Conservation (phyloP, 2,888 invertebrate genomes). For the Dastarcus helophoroides region DNA sequence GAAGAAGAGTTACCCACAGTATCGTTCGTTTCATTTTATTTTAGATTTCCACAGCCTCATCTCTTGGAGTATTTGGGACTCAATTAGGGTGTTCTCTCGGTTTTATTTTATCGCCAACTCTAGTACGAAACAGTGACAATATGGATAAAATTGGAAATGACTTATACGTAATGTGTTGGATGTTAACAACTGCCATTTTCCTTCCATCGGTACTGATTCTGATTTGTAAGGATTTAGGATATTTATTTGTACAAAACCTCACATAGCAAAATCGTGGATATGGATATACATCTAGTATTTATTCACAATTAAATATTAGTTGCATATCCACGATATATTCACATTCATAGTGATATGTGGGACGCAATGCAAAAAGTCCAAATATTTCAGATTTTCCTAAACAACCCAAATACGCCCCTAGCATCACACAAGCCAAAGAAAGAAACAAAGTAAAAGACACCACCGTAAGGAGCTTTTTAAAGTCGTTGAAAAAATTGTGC, state of each 20-base stretch:
- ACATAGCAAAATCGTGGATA: too few species aligned
- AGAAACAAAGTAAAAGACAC: conserved; percentile 40
- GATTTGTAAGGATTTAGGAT: conserved; percentile 25
- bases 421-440: conserved; percentile 42
- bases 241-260: too few species aligned
- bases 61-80: conserved; percentile 24
- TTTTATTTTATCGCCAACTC: conserved; percentile 21
- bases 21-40: too few species aligned
- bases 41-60: conserved; percentile 24
- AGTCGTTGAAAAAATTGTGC: conserved; percentile 60
- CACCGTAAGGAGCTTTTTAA: conserved; percentile 44
- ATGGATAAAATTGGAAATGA: conserved; percentile 30
- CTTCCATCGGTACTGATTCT: conserved; percentile 14
- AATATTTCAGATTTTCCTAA: conserved; percentile 43
- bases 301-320: too few species aligned
- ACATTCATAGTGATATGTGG: too few species aligned
- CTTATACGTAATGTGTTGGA: conserved; percentile 43
- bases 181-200: conserved; percentile 21
- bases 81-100: conserved; percentile 22
- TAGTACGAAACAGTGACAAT: conserved; percentile 29
- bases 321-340: too few species aligned
- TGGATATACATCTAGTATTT: too few species aligned
- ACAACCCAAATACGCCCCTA: conserved; percentile 45
- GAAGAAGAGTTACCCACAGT: too few species aligned
- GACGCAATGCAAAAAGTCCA: too few species aligned